Base-by-base conservation (phyloP, 2,888 invertebrate genomes). In the Eupithecia subumbrata region DNA sequence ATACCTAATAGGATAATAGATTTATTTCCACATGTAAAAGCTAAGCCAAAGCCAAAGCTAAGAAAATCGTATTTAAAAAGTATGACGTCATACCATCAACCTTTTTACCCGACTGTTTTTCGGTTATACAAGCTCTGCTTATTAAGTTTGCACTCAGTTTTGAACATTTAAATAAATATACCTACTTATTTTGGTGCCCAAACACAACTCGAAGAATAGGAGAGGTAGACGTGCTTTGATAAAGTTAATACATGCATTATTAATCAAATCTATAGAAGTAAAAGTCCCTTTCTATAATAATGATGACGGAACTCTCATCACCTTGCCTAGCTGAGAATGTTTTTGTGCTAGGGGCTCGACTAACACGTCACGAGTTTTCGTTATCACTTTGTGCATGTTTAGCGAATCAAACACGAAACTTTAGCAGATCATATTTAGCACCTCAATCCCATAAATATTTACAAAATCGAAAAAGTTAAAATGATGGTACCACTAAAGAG, bases 311-410 rank as follows among this genome's bases (percentile, higher is more conserved):
- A 67, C 40, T 67, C 34, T n/a, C 34, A 34, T 5, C 4, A 34
- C 8, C 9, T n/a, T n/a, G 9, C n/a, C 11, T 67, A 34, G n/a
- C 18, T 67, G 3, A 40, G 1, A 66, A 37, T 40, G 5, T 40
- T 67, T 40, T 67, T 22, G 34, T 67, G 66, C 66, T 18, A 66
- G 66, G 66, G 66, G 66, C 66, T 67, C 66, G 40, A 37, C 66
- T 37, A 5, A 64, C 16, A 71, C 43, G 75, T 75, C 60, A 75
- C 52, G 67, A 75, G 60, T 64, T 75, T 60, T 75, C 16, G 40
- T 69, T 75, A 72, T 48, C 64, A 72, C 71, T 60, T 75, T 48
- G 48, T 22, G 60, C 22, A 37, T 71, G 43, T 25, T 52, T 45
- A 40, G 25, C 25, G 34, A 71, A 69, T 67, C 22, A 67, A 37